phyloP scores from a whole-genome alignment of 2,113 vertebrate species.

The Peucedramus taeniatus region DNA sequence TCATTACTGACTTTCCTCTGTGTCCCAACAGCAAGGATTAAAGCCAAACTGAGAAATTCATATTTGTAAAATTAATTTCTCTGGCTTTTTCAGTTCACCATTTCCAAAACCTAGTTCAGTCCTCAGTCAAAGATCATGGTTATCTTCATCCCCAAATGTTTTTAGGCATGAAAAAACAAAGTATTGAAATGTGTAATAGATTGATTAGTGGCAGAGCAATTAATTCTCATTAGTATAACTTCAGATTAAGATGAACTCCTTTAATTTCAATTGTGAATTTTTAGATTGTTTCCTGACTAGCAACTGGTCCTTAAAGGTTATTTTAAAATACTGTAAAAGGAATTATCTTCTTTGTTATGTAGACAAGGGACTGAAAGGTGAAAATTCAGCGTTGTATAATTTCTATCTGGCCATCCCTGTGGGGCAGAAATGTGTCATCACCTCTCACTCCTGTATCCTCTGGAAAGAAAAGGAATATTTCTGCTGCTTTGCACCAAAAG shows the following conservation, averaged over 20 bases:
- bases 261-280: background rate
- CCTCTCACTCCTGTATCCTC: background rate
- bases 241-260: background rate
- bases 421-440: background rate
- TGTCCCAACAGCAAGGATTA: background rate
- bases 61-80: background rate
- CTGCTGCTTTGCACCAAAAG: background rate
- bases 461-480: background rate
- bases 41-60: background rate
- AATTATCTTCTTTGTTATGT: background rate
- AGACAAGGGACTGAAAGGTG: background rate
- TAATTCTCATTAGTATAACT: background rate
- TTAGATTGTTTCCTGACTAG: background rate
- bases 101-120: background rate
- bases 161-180: background rate
- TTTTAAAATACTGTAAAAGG: background rate
- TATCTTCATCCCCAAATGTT: background rate
- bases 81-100: background rate
- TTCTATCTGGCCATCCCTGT: background rate
- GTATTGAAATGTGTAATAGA: background rate
- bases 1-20: background rate
- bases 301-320: background rate
- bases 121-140: background rate
- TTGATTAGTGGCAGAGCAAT: background rate
- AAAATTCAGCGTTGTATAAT: background rate